phyloP scores from a whole-genome alignment of 2,113 vertebrate genomes.

The Progne subis region DNA sequence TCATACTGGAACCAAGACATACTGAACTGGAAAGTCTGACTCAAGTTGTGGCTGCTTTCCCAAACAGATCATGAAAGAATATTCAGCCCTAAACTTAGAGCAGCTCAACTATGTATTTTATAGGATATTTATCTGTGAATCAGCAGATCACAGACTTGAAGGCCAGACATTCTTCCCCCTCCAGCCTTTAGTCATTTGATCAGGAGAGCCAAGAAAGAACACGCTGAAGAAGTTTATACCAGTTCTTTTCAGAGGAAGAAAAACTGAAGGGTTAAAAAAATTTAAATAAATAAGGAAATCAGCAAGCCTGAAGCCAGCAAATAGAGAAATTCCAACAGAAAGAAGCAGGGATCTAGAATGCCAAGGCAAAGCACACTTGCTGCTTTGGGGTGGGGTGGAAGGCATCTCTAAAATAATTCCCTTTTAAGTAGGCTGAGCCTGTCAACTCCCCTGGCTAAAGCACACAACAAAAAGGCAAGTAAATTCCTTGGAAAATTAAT shows the following conservation, averaged over 20 bases:
- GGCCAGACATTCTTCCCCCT: conserved; percentile 51
- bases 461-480: background rate
- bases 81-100: conserved; percentile 32
- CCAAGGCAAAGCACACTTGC: background rate
- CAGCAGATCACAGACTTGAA: conserved; percentile 42
- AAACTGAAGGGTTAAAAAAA: background rate
- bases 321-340: background rate
- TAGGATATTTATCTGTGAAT: conserved; percentile 55
- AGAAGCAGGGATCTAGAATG: background rate
- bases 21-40: conserved; percentile 35
- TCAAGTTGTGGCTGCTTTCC: conserved; percentile 37
- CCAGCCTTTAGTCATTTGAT: background rate
- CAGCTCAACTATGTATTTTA: conserved; percentile 41
- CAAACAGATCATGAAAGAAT: conserved; percentile 50
- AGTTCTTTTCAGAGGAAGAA: background rate
- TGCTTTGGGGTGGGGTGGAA: background rate
- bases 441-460: background rate
- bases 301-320: background rate
- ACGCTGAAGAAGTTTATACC: background rate
- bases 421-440: background rate
- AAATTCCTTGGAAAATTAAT: background rate
- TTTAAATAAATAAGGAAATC: background rate
- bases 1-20: background rate
- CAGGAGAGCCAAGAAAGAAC: background rate
- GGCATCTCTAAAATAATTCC: background rate